These are phyloP conservation scores for Orthosia cruda DNA, from an alignment of 2,888 invertebrate species.

Conservation along the genomic window DNA sequence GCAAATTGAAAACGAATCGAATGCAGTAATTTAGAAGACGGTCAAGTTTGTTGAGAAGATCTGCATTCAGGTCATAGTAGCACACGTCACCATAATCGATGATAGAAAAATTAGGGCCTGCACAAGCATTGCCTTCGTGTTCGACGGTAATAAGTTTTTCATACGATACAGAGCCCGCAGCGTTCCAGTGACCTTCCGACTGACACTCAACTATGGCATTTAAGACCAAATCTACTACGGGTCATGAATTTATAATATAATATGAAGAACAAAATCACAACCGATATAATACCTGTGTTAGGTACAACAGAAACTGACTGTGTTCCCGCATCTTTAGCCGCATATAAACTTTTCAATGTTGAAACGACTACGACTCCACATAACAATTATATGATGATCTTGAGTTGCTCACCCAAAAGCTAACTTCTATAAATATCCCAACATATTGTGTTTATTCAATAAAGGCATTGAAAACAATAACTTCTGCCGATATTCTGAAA, in stretches of 20 bases:
- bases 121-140: no score
- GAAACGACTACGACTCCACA: neutral
- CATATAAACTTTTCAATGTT: constrained; percentile 21
- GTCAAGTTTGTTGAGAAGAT: no score
- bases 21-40: no score
- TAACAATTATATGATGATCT: neutral
- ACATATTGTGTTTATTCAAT: neutral
- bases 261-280: neutral
- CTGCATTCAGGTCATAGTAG: no score
- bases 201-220: no score
- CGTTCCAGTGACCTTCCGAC: no score
- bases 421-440: neutral
- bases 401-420: neutral
- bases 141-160: no score
- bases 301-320: neutral
- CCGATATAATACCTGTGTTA: neutral
- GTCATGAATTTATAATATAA: neutral
- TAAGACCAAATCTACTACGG: neutral
- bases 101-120: no score
- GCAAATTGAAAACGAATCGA: no score
- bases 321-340: neutral
- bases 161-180: no score
- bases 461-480: constrained; percentile 12
- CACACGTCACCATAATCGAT: no score
- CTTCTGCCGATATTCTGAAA: constrained; percentile 20